Evolutionary conservation across 2,113 vertebrate species (phyloP), one percentile per base, ranked within the genome.

Genomic region (Argyrosomus japonicus): DNA sequence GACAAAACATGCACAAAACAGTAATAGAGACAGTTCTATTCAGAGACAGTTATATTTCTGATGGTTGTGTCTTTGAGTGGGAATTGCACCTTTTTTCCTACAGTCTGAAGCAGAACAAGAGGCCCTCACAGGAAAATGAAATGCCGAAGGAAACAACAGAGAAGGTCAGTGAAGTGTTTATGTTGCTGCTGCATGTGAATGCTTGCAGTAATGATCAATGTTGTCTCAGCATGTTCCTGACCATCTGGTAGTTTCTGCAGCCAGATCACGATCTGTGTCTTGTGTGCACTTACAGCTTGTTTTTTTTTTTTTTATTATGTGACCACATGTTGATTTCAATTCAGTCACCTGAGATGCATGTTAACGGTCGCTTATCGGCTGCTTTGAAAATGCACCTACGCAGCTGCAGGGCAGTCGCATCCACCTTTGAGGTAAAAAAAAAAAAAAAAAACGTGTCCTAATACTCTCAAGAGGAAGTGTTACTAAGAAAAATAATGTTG

Each of bases 161-260:
- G 27, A 48, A 67, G 45, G 43, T 68, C 32, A 25, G n/a, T 15
- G 17, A 13, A 40, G 17, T 63, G 56, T 53, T 64, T 47, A 21
- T 69, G 45, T 68, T 69, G 14, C 32, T 48, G 53, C 53, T 62
- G 58, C n/a, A 32, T 64, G n/a, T 10, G 36, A 43, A 58, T n/a
- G n/a, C n/a, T 13, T 8, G 23, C 51, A 32, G 47, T 47, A 69
- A 43, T 77, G 36, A 76, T 68, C 48, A 61, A n/a, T 64, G 23
- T 36, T 48, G 23, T 47, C 65, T 11, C 12, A 17, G 81, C 6
- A 10, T 65, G 51, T 82, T 64, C 18, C 53, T 62, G 58, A 63
- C 73, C 73, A 71, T 62, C 79, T 85, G 75, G 11, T 78, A 56
- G 25, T 79, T 79, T 56, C 47, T 76, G 54, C 29, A 65, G n/a